Conservation (phyloP, 2,797 vertebrate species). For the Chrosomus eos region DNA sequence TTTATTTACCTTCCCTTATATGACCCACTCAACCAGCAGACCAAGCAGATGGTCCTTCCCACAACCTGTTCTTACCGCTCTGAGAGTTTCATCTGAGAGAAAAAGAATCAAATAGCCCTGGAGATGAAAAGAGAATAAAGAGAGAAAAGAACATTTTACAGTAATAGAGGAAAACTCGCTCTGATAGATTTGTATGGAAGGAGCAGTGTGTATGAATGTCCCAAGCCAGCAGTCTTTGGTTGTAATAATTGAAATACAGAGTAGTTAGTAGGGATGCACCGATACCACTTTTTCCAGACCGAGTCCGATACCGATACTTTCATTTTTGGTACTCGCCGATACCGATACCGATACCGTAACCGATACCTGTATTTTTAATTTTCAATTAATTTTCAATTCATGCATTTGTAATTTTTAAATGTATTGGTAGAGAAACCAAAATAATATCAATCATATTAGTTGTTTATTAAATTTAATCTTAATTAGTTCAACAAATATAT, state of each 20-base stretch:
- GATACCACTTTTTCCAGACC: too few species aligned
- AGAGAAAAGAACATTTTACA: not conserved
- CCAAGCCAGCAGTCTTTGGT: not conserved
- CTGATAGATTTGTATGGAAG: not conserved
- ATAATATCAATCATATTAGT: too few species aligned
- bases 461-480: too few species aligned
- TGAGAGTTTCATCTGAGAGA: slow-evolving; percentile 6
- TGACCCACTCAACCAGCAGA: slow-evolving; percentile 20
- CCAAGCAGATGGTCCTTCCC: not conserved
- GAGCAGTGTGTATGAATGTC: slow-evolving; percentile 5
- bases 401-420: too few species aligned
- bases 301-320: too few species aligned
- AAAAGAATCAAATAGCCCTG: not conserved
- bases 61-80: not conserved
- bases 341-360: too few species aligned
- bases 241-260: not conserved
- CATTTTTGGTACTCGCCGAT: too few species aligned
- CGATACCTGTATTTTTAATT: too few species aligned
- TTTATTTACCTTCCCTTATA: slow-evolving; percentile 27
- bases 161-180: not conserved
- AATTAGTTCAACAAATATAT: too few species aligned
- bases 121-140: slow-evolving; percentile 5
- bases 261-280: too few species aligned
- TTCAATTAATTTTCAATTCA: too few species aligned
- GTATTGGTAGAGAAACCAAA: too few species aligned